phyloP scores from a whole-genome alignment of 1,140 invertebrate genomes.

The Campoletis sonorensis region DNA sequence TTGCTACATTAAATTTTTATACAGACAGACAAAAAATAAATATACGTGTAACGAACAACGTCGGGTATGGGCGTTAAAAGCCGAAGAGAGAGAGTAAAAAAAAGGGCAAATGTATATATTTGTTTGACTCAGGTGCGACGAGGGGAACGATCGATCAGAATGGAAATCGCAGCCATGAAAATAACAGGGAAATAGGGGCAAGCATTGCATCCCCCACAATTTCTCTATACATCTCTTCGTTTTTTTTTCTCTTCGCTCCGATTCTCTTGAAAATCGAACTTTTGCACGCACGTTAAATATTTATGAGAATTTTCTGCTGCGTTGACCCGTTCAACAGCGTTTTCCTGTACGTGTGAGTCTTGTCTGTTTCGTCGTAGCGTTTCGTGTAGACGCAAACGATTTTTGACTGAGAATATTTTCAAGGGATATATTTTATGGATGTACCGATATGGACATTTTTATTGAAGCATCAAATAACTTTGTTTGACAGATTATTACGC shows the following conservation, averaged over 20 bases:
- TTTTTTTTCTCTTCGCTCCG: neutral
- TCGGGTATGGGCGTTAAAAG: neutral
- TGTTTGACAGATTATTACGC: too few relatives aligned
- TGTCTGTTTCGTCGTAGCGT: too few relatives aligned
- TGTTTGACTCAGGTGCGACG: slow-evolving; percentile 1
- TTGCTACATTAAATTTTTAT: too few relatives aligned
- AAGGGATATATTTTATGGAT: too few relatives aligned
- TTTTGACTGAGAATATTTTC: too few relatives aligned
- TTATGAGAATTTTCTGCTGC: slow-evolving; percentile 58
- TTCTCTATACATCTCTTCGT: neutral
- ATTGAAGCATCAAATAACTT: too few relatives aligned
- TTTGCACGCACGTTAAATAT: slow-evolving; percentile 54
- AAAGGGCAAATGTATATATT: neutral
- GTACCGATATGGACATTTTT: too few relatives aligned
- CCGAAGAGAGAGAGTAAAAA: neutral
- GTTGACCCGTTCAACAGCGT: neutral
- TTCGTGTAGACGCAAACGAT: too few relatives aligned
- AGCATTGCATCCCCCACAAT: neutral
- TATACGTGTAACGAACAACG: neutral
- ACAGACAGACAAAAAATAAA: too few relatives aligned
- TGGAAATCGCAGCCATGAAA: slow-evolving; percentile 30
- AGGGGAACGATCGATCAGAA: slow-evolving; percentile 21
- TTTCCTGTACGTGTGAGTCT: neutral
- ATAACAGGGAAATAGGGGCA: neutral
- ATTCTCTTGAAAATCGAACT: slow-evolving; percentile 9